Evolutionary conservation across 2,113 vertebrate genomes (phyloP).

Genomic region (Nothoprocta pentlandii): DNA sequence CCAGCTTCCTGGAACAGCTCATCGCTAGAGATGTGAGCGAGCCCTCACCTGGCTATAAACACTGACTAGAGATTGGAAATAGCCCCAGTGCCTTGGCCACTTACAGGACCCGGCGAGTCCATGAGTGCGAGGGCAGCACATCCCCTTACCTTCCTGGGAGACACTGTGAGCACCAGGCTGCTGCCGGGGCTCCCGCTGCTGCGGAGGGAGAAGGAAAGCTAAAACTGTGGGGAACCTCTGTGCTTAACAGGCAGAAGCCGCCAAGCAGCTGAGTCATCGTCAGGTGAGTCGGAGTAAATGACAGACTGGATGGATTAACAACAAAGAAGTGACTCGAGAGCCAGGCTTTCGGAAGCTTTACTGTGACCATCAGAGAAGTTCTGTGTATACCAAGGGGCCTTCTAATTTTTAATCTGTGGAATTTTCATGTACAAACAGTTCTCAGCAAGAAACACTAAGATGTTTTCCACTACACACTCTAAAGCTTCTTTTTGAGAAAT

Average conservation of each 20-base stretch:
- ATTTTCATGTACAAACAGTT: neutral
- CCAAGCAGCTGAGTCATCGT: neutral
- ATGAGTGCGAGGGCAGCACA: rapidly evolving
- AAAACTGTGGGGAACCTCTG: neutral
- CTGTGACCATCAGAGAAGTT: neutral
- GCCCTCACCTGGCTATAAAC: neutral
- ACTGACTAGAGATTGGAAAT: neutral
- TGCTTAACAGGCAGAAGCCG: neutral
- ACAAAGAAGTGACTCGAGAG: neutral
- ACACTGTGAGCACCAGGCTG: neutral
- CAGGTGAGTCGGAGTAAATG: neutral
- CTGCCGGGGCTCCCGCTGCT: neutral
- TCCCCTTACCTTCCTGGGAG: too few relatives aligned
- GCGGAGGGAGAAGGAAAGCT: neutral
- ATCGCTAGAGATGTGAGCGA: neutral
- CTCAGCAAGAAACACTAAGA: neutral
- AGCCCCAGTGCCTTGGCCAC: neutral
- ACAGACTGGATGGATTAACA: neutral
- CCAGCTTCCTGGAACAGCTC: neutral
- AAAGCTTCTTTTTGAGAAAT: neutral
- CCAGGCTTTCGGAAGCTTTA: neutral
- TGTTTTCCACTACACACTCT: neutral
- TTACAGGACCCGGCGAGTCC: rapidly evolving
- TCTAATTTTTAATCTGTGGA: neutral
- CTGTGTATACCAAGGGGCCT: neutral